Evolutionary conservation across 2,113 vertebrate genomes (phyloP).

Genomic region (Gavia stellata): DNA sequence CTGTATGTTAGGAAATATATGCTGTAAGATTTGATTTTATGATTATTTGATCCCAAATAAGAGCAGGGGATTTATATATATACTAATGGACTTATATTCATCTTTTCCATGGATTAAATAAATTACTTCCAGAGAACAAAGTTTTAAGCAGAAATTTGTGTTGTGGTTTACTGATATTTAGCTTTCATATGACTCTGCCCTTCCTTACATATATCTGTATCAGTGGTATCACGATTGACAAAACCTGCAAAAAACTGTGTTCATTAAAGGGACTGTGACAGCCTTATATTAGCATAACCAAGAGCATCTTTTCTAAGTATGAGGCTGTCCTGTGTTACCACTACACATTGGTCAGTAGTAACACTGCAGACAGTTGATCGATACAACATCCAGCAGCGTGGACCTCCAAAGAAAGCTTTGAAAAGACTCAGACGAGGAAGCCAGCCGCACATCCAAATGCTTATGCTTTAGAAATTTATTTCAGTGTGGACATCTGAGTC

Average conservation of each 20-base stretch:
- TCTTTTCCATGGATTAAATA: not conserved
- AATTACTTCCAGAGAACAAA: not conserved
- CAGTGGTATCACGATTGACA: not conserved
- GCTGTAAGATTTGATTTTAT: not conserved
- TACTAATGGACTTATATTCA: not conserved
- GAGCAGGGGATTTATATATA: not conserved
- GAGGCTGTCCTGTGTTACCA: not conserved
- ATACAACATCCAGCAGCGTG: not conserved
- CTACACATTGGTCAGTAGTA: not conserved
- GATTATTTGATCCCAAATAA: not conserved
- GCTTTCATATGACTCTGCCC: not conserved
- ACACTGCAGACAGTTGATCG: slow-evolving; percentile 32
- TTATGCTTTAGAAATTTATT: slow-evolving; percentile 72
- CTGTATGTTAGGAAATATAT: not conserved
- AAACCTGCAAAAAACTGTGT: not conserved
- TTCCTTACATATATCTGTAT: not conserved
- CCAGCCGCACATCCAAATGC: slow-evolving; percentile 62
- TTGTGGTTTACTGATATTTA: not conserved
- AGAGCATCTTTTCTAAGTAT: not conserved
- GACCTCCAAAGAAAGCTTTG: slow-evolving; percentile 38
- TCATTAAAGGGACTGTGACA: not conserved
- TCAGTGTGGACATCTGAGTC: slow-evolving; percentile 69
- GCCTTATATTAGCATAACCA: not conserved
- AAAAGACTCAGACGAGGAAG: slow-evolving; percentile 59
- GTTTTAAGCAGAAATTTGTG: not conserved